These are phyloP conservation scores for Palythoa grandiflora DNA, from an alignment of 92 coral and sea anemone genomes.

Conservation along the genomic window DNA sequence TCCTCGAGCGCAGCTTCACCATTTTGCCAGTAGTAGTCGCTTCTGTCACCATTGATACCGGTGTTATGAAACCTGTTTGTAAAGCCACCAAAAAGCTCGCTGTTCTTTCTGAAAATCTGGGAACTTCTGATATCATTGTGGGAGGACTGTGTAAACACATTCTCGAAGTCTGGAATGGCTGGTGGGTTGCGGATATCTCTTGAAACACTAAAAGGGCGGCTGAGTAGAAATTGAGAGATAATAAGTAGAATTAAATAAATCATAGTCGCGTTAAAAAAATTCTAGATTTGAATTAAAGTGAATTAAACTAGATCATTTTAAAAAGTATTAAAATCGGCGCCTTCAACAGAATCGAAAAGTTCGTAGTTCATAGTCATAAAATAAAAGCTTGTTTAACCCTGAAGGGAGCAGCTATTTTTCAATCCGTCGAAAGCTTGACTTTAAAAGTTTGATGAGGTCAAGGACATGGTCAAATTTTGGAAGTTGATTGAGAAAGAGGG, in stretches of 20 bases:
- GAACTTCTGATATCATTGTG: constrained; percentile 77
- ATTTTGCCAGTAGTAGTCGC: constrained; percentile 21
- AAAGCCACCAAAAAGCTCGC: constrained; percentile 40
- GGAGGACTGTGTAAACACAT: constrained; percentile 72
- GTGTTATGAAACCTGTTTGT: background rate
- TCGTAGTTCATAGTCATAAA: no score
- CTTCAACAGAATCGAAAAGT: no score
- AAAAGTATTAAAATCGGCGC: no score
- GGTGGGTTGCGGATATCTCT: constrained; percentile 51
- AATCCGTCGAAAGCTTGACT: no score
- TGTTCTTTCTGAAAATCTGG: constrained; percentile 74
- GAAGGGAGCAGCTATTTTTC: no score
- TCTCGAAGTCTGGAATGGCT: constrained; percentile 70
- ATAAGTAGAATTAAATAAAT: background rate
- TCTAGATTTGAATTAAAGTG: background rate
- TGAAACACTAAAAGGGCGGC: constrained; percentile 43
- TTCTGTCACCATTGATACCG: background rate
- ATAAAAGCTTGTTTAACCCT: no score
- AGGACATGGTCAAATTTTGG: no score
- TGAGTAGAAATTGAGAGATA: background rate
- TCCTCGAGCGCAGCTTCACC: background rate
- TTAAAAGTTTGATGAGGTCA: no score
- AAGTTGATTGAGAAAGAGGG: no score
- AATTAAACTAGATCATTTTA: background rate
- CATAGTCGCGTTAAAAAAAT: background rate